Percentiles rank a stretch among this genome's conserved stretches.
These are phyloP conservation scores for Sebastes matsubarae DNA, from an alignment of 2,797 vertebrate genomes.

Conservation along the genomic window DNA sequence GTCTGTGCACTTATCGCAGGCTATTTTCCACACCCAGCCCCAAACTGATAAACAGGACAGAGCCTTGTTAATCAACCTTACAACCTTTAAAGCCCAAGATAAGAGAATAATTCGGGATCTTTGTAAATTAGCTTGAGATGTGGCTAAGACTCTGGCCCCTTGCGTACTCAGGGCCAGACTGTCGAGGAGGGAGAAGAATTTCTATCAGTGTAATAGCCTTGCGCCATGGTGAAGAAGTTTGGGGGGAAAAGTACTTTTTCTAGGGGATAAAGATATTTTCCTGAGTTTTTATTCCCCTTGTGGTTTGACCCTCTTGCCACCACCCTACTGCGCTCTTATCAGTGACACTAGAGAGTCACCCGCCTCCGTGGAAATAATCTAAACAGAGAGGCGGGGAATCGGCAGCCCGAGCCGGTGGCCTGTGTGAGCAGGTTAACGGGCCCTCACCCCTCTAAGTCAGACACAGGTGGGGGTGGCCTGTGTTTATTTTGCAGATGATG, in stretches of 20 bases:
- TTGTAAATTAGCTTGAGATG: slow-evolving; percentile 88
- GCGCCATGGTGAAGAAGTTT: slow-evolving; percentile 78
- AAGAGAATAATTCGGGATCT: slow-evolving; percentile 85
- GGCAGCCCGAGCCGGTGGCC: slow-evolving; percentile 57
- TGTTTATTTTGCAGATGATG: slow-evolving; percentile 77
- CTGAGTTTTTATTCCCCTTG: slow-evolving; percentile 70
- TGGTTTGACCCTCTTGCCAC: slow-evolving; percentile 80
- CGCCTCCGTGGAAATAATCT: slow-evolving; percentile 77
- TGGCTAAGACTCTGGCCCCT: slow-evolving; percentile 77
- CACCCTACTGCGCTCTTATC: slow-evolving; percentile 78
- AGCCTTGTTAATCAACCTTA: slow-evolving; percentile 87
- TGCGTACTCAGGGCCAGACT: slow-evolving; percentile 67
- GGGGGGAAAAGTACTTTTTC: slow-evolving; percentile 62
- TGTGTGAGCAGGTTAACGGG: slow-evolving; percentile 73
- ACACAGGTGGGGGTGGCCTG: slow-evolving; percentile 63
- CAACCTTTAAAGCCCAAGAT: slow-evolving; percentile 87
- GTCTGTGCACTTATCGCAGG: slow-evolving; percentile 84
- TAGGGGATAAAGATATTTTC: slow-evolving; percentile 65
- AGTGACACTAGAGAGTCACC: slow-evolving; percentile 75
- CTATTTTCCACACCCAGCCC: slow-evolving; percentile 82
- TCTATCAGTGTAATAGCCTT: slow-evolving; percentile 84
- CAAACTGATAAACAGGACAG: slow-evolving; percentile 86
- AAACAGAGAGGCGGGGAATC: slow-evolving; percentile 66
- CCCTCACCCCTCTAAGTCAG: slow-evolving; percentile 67
- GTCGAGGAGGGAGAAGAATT: slow-evolving; percentile 70